Evolutionary conservation across 2,888 invertebrate genomes (phyloP).

Genomic region (Frankliniella intonsa): DNA sequence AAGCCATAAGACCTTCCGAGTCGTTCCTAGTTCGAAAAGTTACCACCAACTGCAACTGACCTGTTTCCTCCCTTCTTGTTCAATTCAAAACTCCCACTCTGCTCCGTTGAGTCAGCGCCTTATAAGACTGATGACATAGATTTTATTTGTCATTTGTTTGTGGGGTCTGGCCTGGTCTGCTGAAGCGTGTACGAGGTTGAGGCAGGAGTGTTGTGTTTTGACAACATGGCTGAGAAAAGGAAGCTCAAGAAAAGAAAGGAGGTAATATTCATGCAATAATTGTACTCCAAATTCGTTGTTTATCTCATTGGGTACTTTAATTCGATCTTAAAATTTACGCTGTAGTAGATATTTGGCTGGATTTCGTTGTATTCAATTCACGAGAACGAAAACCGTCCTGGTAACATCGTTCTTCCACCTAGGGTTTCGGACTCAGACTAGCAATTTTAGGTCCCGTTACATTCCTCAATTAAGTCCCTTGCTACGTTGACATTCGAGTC

Average conservation of each 20-base stretch:
- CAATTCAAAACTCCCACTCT: background rate
- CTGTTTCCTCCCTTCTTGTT: background rate
- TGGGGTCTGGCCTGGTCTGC: background rate
- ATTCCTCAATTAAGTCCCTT: background rate
- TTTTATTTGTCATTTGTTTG: background rate
- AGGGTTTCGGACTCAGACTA: background rate
- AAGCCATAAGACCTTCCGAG: too few species aligned
- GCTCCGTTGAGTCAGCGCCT: background rate
- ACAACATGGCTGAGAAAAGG: constrained; percentile 57
- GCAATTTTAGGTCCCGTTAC: background rate
- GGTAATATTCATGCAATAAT: constrained; percentile 43
- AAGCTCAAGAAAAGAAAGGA: constrained; percentile 60
- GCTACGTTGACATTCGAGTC: background rate
- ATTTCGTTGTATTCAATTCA: background rate
- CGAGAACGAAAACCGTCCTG: background rate
- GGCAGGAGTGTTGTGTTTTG: constrained; percentile 32
- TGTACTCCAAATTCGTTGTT: background rate
- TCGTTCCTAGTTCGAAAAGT: too few species aligned
- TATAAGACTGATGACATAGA: background rate
- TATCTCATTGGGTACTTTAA: background rate
- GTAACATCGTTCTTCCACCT: background rate
- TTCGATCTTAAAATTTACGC: background rate
- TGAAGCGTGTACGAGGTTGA: background rate
- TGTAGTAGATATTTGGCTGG: background rate
- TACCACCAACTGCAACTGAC: background rate